These are phyloP conservation scores for Apostichopus californicus DNA, from an alignment of 35 echinoderm and acorn worm species.

Conservation along the genomic window DNA sequence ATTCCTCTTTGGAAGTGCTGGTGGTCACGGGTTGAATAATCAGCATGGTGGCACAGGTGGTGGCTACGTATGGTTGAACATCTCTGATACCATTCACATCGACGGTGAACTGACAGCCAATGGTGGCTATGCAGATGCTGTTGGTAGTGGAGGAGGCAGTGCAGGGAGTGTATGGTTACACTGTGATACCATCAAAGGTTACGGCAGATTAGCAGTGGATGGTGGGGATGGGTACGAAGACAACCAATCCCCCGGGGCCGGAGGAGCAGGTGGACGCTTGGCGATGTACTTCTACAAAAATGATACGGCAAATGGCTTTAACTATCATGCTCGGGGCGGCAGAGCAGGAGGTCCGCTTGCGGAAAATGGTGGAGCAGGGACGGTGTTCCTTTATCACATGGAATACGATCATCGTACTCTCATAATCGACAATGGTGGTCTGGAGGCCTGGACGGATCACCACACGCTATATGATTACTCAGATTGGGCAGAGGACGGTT, in stretches of 20 bases:
- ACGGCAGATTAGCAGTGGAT: slow-evolving; percentile 75
- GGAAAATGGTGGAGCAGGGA: slow-evolving; percentile 88
- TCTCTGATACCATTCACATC: slow-evolving; percentile 74
- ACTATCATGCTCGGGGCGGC: slow-evolving; percentile 86
- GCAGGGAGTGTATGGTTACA: slow-evolving; percentile 88
- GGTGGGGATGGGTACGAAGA: slow-evolving; percentile 65
- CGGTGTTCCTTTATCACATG: slow-evolving; percentile 87
- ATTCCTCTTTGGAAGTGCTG: slow-evolving; percentile 88
- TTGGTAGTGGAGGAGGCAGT: slow-evolving; percentile 84
- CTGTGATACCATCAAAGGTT: slow-evolving; percentile 81
- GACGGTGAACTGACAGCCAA: slow-evolving; percentile 93
- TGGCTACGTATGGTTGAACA: slow-evolving; percentile 88
- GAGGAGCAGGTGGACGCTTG: slow-evolving; percentile 83
- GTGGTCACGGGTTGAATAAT: slow-evolving; percentile 44
- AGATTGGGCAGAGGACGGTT: slow-evolving; percentile 73
- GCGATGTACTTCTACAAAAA: slow-evolving; percentile 87
- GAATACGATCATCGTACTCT: slow-evolving; percentile 77
- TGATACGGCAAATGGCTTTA: slow-evolving; percentile 75
- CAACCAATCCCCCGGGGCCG: slow-evolving; percentile 51
- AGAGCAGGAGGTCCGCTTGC: slow-evolving; percentile 44
- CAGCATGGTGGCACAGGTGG: slow-evolving; percentile 74
- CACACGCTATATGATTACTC: slow-evolving; percentile 68
- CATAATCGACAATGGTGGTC: slow-evolving; percentile 89
- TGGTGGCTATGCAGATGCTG: slow-evolving; percentile 71
- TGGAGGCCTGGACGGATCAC: slow-evolving; percentile 48